A percentile compares a stretch with the other conserved stretches of the same genome.
Conservation (phyloP, 1,140 invertebrate species). For the Drosophila gunungcola region DNA sequence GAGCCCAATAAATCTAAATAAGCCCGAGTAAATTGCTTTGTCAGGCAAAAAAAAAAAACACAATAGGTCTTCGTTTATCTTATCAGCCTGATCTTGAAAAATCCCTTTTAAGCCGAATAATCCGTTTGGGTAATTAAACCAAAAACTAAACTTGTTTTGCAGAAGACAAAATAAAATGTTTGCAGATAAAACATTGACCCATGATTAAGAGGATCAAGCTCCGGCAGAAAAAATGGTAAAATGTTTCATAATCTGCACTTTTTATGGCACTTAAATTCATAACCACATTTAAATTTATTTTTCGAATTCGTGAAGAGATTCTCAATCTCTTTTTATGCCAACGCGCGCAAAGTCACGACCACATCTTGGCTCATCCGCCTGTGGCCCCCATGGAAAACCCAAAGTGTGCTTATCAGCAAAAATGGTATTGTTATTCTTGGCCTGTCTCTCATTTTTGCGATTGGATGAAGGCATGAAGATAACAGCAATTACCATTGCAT, state of each 20-base stretch:
- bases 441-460: conserved; percentile 28
- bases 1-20: conserved; percentile 5
- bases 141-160: conserved; percentile 18
- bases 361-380: conserved; percentile 18
- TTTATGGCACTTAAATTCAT: conserved; percentile 4
- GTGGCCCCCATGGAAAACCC: background rate
- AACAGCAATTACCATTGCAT: conserved; percentile 39
- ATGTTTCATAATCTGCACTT: background rate
- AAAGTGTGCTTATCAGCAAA: conserved; percentile 30
- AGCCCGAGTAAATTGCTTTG: background rate
- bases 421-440: conserved; percentile 29
- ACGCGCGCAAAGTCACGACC: conserved; percentile 39
- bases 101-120: conserved; percentile 5
- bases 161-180: conserved; percentile 3
- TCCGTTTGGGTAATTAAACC: conserved; percentile 15
- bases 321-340: conserved; percentile 16
- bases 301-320: conserved; percentile 26
- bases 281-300: conserved; percentile 11
- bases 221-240: background rate
- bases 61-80: conserved; percentile 20
- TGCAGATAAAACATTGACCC: conserved; percentile 21
- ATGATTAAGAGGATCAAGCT: background rate
- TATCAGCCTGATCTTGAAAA: conserved; percentile 10
- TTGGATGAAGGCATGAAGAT: conserved; percentile 24
- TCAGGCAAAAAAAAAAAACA: background rate